Base-by-base conservation (phyloP, 2,113 vertebrate species). In the Regulus satrapa region DNA sequence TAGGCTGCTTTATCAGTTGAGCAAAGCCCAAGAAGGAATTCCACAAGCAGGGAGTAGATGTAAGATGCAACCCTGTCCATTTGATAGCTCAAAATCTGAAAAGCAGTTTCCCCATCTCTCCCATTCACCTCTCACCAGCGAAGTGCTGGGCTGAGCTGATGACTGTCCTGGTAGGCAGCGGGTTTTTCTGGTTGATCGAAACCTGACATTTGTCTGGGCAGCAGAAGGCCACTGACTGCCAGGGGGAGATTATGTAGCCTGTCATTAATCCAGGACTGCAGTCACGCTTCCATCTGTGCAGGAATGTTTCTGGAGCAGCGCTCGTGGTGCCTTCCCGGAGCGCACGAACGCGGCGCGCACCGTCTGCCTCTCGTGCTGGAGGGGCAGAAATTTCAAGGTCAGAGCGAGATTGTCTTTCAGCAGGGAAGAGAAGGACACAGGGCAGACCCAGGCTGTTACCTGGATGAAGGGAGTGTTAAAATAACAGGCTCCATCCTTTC, bases 151-250 rank as follows among this genome's bases (percentile, higher is more conserved):
- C 75, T 46, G 72, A 56, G 81, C 86, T 49, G 78, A 46, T 72
- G 59, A 64, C 75, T 61, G 8, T 16, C 72, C 78, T 43, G 18
- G 26, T 17, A 81, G 76, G 85, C 94, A 85, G 85, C 21, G 17
- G 69, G 88, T 45, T 95, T 95, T 93, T 73, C 88, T 88, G 88
- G 38, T 84, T 95, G 88, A 93, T 88, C 36, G 68, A 94, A 95
- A 89, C 48, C 74, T 94, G 95, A 88, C 92, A 83, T 96, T 91
- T 96, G 72, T 66, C 94, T 90, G 94, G 91, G 87, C 85, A 92
- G 91, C 84, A 95, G 95, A 92, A 92, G 82, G 96, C 71, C 82
- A 7, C 74, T 61, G 81, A 41, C 9, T 89, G 92, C 91, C 93
- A 87, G 76, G 84, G 93, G 95, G 81, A 73, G 84, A 94, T 96